Percentiles rank a stretch among this genome's conserved stretches.
phyloP scores from a whole-genome alignment of 2,888 invertebrate species.

The Caenorhabditis plicata region DNA sequence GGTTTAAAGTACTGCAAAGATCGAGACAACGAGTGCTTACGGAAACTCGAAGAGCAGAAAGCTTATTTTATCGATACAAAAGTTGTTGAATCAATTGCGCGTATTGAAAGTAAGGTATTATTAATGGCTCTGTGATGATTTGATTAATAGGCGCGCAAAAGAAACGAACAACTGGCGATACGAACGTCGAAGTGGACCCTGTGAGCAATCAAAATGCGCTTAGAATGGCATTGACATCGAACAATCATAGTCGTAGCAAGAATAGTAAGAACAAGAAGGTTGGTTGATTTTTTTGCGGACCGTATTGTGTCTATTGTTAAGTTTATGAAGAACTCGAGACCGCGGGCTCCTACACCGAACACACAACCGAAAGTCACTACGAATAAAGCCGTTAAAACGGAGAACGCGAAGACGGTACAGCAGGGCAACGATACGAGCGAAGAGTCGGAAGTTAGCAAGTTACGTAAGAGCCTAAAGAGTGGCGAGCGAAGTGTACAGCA shows the following conservation, averaged over 20 bases:
- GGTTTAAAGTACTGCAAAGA: constrained; percentile 64
- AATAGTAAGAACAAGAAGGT: not conserved
- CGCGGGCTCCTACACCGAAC: constrained; percentile 7
- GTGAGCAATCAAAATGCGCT: constrained; percentile 25
- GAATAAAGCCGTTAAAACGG: constrained; percentile 1
- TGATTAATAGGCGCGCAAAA: not conserved
- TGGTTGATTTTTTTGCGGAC: no score
- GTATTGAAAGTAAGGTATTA: constrained; percentile 55
- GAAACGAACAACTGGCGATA: not conserved
- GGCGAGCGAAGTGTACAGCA: not conserved
- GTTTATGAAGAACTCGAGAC: constrained; percentile 2
- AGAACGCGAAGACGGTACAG: constrained; percentile 1
- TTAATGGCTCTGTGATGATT: not conserved
- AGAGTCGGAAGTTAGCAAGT: not conserved
- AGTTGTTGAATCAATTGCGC: constrained; percentile 58
- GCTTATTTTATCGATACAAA: constrained; percentile 55
- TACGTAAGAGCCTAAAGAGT: not conserved
- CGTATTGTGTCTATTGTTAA: not conserved
- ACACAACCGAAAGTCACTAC: constrained; percentile 1
- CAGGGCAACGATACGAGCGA: not conserved
- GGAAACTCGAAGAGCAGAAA: constrained; percentile 13
- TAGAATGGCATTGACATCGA: constrained; percentile 12
- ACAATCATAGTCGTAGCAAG: constrained; percentile 3
- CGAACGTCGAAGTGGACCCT: constrained; percentile 1
- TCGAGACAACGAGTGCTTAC: constrained; percentile 42